Evolutionary conservation across 2,888 invertebrate species (phyloP), one percentile per base, ranked within the genome.

Genomic region (Danaus chrysippus): DNA sequence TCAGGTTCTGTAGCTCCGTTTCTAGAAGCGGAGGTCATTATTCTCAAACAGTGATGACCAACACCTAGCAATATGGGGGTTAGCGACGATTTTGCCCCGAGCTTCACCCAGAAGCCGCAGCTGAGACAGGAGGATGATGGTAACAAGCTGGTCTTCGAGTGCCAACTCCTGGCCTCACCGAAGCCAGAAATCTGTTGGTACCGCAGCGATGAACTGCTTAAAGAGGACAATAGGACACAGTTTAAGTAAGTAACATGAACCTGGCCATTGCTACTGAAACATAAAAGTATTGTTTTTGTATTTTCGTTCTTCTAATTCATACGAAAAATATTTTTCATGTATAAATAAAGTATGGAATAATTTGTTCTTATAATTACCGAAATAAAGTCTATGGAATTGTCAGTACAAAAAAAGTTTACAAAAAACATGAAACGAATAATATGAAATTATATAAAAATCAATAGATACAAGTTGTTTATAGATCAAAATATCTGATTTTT

Each of bases 71-170:
- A 71, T 55, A 96, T 96, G 95, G 96, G 96, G 93, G 95, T 95
- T 91, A 93, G 95, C 84, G 98, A 98, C 91, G 97, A 98, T 92
- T 96, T 97, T 92, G 98, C 98, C 92, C 98, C 98, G 89, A 98
- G 98, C 94, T 98, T 99, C 93, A 97, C 97, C 75, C 97, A 98
- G 92, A 98, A 98, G 94, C 98, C 98, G 72, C 97, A 97, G 89
- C 94, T 99, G 77, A 94, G 98, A 74, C 98, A 99, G 88, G 98
- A 98, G 86, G 98, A 98, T 86, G 98, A 98, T 84, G 98, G 98
- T 77, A 98, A 98, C 92, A 95, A 96, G 81, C 94, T 98, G 82
- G 94, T 98, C 77, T 98, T 98, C 92, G 98, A 98, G 87, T 98
- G 98, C 88, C 96, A 97, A 87, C 92, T 98, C 77, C 88, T 96